phyloP scores from a whole-genome alignment of 2,888 invertebrate species.

The Apotomis turbidana region DNA sequence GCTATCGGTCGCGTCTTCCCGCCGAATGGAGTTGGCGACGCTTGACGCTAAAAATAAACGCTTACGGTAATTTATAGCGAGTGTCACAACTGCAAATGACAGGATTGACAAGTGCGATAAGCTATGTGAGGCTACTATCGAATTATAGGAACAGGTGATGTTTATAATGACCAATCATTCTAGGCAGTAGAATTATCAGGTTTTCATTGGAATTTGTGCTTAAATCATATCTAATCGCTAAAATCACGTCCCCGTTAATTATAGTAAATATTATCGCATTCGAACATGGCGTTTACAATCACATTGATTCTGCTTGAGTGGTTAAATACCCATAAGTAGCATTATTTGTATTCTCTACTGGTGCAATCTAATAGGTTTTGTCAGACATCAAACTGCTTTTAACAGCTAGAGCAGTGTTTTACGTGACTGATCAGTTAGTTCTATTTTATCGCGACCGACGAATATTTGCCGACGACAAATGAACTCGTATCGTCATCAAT shows the following conservation, averaged over 20 bases:
- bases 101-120: constrained; percentile 23
- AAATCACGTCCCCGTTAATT: not conserved
- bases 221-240: not conserved
- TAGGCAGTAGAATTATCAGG: not conserved
- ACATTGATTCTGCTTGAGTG: not conserved
- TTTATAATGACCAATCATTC: not conserved
- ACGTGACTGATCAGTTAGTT: too few species aligned
- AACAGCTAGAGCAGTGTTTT: too few species aligned
- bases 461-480: too few species aligned
- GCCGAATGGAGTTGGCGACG: constrained; percentile 73
- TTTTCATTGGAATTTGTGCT: not conserved
- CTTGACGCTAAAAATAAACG: constrained; percentile 63
- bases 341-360: not conserved
- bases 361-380: not conserved
- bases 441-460: too few species aligned
- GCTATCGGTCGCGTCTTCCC: constrained; percentile 67
- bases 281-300: not conserved
- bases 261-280: not conserved
- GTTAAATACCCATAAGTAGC: not conserved
- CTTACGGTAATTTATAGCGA: constrained; percentile 3
- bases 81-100: constrained; percentile 3
- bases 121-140: constrained; percentile 8
- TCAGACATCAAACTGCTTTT: too few species aligned
- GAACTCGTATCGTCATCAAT: too few species aligned
- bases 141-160: not conserved